A percentile compares a stretch with the other conserved stretches of the same genome.
Evolutionary conservation across 2,113 vertebrate genomes (phyloP).

Genomic region (Nipponia nippon): DNA sequence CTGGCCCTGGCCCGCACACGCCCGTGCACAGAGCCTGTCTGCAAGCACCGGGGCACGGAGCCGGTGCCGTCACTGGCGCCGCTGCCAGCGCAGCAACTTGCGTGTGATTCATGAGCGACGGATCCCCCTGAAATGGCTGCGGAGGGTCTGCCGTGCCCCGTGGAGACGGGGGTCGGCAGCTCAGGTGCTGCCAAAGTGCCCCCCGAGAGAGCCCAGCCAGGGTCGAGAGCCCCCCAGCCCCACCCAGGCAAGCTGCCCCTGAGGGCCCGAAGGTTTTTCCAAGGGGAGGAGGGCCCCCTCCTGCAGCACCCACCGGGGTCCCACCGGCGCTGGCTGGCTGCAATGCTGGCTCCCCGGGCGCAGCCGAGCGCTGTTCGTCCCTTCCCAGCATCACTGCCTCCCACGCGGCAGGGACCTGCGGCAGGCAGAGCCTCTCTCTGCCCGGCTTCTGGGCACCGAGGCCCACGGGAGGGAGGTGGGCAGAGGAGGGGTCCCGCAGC

Average conservation of each 20-base stretch:
- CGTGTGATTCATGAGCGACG: rapidly evolving
- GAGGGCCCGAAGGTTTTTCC: not conserved
- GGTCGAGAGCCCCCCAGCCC: not conserved
- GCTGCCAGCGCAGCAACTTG: not conserved
- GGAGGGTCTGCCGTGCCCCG: not conserved
- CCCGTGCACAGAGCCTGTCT: not conserved
- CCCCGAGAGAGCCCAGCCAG: not conserved
- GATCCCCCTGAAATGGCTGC: not conserved
- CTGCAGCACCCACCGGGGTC: not conserved
- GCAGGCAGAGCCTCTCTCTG: not conserved
- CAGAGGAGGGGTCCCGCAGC: not conserved
- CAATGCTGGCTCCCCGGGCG: not conserved
- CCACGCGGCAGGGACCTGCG: rapidly evolving
- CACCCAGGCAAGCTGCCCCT: not conserved
- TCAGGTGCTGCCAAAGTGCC: not conserved
- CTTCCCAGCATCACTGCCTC: not conserved
- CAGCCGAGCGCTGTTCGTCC: rapidly evolving
- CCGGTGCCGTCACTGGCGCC: not conserved
- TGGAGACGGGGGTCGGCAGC: rapidly evolving
- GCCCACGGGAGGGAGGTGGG: rapidly evolving
- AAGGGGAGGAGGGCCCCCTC: not conserved
- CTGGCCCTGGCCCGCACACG: not conserved
- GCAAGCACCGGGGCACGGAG: not conserved
- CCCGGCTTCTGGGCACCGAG: rapidly evolving
- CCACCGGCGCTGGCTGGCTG: rapidly evolving